These are phyloP conservation scores for Myotis daubentonii DNA, from an alignment of 2,797 vertebrate species.

Conservation along the genomic window DNA sequence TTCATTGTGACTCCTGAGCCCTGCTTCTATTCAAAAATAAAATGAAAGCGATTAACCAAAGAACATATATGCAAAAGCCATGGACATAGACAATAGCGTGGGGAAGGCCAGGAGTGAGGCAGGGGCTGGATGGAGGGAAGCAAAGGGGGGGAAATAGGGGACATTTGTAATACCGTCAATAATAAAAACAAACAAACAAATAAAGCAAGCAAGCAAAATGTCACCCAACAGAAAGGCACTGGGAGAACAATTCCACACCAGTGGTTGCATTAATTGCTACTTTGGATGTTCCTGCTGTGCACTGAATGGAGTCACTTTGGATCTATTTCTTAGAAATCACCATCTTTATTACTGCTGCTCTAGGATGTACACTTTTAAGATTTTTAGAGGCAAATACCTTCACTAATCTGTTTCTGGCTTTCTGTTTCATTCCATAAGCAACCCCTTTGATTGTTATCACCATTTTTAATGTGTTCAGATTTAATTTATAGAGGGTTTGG, in stretches of 20 bases:
- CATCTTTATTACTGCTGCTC: constrained; percentile 74
- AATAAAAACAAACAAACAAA: not conserved
- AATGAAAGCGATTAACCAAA: not conserved
- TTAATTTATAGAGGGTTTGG: constrained; percentile 45
- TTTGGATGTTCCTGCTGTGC: constrained; percentile 80
- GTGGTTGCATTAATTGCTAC: constrained; percentile 79
- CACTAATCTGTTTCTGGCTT: constrained; percentile 65
- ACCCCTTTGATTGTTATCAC: constrained; percentile 57
- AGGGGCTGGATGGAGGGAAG: not conserved
- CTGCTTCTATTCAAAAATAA: constrained; percentile 60
- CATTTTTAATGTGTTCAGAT: constrained; percentile 60
- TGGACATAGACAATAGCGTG: not conserved
- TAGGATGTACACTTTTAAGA: constrained; percentile 55
- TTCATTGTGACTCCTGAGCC: constrained; percentile 63
- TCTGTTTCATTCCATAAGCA: constrained; percentile 57
- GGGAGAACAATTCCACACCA: constrained; percentile 73
- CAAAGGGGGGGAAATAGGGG: not conserved
- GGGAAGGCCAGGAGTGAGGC: not conserved
- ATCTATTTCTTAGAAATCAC: constrained; percentile 81
- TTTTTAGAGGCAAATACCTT: constrained; percentile 55
- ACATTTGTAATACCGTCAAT: not conserved
- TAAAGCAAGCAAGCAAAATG: not conserved
- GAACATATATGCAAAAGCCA: not conserved
- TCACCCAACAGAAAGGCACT: constrained; percentile 63
- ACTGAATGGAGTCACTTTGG: constrained; percentile 73